Conservation (phyloP, 2,113 vertebrate species). For the Forbesichthys agassizii region DNA sequence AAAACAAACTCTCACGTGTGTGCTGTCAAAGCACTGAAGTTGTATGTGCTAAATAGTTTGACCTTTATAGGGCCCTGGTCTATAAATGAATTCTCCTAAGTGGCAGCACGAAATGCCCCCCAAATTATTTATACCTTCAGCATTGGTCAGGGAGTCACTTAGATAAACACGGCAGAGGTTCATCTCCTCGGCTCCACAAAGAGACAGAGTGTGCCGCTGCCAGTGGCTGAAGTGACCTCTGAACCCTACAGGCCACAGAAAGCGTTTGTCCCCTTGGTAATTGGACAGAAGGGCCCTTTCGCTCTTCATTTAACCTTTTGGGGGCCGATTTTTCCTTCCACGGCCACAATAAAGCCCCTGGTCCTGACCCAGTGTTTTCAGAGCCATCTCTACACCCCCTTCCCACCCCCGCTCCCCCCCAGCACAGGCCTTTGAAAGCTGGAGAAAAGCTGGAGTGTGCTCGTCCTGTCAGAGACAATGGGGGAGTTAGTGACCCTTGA, state of each 20-base stretch:
- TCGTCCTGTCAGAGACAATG: constrained; percentile 77
- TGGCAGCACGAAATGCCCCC: constrained; percentile 62
- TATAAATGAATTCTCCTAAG: constrained; percentile 79
- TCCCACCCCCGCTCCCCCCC: constrained; percentile 37
- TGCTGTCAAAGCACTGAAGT: not conserved
- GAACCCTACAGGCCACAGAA: constrained; percentile 66
- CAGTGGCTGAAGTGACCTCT: constrained; percentile 74
- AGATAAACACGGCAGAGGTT: constrained; percentile 74
- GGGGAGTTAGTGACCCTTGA: constrained; percentile 80
- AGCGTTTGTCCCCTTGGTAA: constrained; percentile 77
- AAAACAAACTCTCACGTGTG: no score
- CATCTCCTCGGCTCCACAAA: constrained; percentile 75
- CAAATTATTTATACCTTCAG: constrained; percentile 78
- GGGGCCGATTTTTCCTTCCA: constrained; percentile 67
- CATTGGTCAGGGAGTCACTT: constrained; percentile 74
- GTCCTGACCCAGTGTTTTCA: constrained; percentile 79
- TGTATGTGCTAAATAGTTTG: constrained; percentile 23
- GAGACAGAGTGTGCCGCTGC: constrained; percentile 73
- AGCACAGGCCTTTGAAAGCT: constrained; percentile 73
- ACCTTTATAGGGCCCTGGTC: constrained; percentile 29
- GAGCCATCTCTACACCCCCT: constrained; percentile 67
- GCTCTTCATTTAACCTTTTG: constrained; percentile 83
- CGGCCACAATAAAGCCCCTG: constrained; percentile 68
- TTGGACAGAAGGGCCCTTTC: constrained; percentile 80
- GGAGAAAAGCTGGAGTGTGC: constrained; percentile 82